Conservation (phyloP, 2,797 vertebrate species). For the Poeciliopsis presidionis region DNA sequence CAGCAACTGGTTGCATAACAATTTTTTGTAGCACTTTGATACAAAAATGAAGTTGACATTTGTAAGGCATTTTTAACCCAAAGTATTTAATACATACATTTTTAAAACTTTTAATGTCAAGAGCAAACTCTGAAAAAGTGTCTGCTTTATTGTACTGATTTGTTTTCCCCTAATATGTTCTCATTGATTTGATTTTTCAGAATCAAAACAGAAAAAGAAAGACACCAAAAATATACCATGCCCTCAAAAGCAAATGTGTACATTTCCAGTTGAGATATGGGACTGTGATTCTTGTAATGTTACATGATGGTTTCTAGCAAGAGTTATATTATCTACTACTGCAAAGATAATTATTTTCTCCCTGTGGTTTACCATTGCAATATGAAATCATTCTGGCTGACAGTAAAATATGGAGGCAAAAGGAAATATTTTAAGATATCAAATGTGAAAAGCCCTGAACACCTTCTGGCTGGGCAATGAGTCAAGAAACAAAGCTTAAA, state of each 20-base stretch:
- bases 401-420: constrained; percentile 52
- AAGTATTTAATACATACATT: not conserved
- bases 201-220: not conserved
- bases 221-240: constrained; percentile 23
- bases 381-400: constrained; percentile 52
- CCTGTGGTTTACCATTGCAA: constrained; percentile 37
- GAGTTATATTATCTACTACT: constrained; percentile 14
- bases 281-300: constrained; percentile 18
- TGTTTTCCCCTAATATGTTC: not conserved
- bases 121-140: not conserved
- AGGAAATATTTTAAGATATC: constrained; percentile 52
- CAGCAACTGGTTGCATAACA: not conserved
- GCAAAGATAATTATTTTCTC: constrained; percentile 30
- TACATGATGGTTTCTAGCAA: constrained; percentile 14
- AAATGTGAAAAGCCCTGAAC: constrained; percentile 64
- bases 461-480: constrained; percentile 68
- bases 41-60: not conserved
- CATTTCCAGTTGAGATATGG: constrained; percentile 28
- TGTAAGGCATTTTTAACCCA: not conserved
- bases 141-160: not conserved
- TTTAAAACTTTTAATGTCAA: not conserved
- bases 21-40: not conserved
- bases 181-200: not conserved
- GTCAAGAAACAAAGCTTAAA: constrained; percentile 70
- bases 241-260: constrained; percentile 5